phyloP scores from a whole-genome alignment of 2,113 vertebrate species.

The Taurulus bubalis region DNA sequence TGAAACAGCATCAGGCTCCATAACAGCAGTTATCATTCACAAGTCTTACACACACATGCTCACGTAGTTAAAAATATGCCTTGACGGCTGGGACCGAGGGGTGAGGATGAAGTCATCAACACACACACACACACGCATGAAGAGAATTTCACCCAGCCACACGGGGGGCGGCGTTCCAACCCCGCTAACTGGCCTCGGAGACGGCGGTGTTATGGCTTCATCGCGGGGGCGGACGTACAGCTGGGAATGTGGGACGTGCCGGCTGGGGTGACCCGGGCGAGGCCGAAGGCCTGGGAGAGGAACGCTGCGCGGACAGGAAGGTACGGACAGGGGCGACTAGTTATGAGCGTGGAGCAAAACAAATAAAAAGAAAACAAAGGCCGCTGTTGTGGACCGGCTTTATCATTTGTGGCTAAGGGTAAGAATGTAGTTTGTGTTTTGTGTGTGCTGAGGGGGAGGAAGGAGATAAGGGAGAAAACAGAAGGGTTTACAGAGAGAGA shows the following conservation, averaged over 20 bases:
- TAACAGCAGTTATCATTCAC: conserved; percentile 59
- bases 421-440: conserved; percentile 31
- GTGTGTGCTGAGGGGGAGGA: background rate
- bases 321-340: conserved; percentile 60
- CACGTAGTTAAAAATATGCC: conserved; percentile 70
- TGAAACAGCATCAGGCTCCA: conserved; percentile 66
- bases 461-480: conserved; percentile 20
- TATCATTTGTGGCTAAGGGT: conserved; percentile 28
- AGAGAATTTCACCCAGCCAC: conserved; percentile 34
- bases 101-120: conserved; percentile 77
- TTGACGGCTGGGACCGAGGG: conserved; percentile 52
- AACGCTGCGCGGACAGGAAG: conserved; percentile 72
- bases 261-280: conserved; percentile 69
- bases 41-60: conserved; percentile 34
- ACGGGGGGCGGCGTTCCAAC: conserved; percentile 61
- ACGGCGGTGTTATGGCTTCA: conserved; percentile 75
- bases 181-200: conserved; percentile 53
- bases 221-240: conserved; percentile 71
- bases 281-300: conserved; percentile 56
- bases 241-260: conserved; percentile 74
- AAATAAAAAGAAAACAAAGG: conserved; percentile 35
- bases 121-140: conserved; percentile 21
- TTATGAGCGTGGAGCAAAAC: conserved; percentile 21
- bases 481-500: conserved; percentile 30
- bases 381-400: conserved; percentile 12